Conservation (phyloP, 2,113 vertebrate species). For the Acinonyx jubatus region DNA sequence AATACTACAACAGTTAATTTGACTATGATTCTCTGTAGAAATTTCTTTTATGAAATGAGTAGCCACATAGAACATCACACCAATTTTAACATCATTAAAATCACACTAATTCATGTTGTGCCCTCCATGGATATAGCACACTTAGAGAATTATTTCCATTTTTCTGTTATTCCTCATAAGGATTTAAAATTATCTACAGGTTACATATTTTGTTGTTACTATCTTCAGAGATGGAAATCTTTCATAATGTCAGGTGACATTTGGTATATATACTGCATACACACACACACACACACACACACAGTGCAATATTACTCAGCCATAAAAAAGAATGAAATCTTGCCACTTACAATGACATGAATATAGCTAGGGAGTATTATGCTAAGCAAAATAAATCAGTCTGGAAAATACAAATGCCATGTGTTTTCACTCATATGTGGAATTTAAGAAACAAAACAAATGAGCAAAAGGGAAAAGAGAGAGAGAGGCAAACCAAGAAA, state of each 20-base stretch:
- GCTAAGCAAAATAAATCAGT: neutral
- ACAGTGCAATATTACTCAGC: neutral
- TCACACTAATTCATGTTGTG: neutral
- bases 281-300: no score
- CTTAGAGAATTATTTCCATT: neutral
- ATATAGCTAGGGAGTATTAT: neutral
- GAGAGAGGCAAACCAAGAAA: neutral
- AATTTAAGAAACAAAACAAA: neutral
- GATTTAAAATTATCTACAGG: neutral
- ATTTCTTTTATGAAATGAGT: neutral
- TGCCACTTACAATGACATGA: no score
- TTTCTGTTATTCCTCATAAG: neutral
- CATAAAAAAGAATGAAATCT: neutral
- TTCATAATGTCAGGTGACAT: neutral
- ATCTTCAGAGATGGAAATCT: neutral
- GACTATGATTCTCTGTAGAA: neutral
- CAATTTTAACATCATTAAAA: neutral
- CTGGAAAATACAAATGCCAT: neutral
- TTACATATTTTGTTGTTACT: neutral
- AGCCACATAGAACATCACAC: neutral
- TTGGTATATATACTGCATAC: neutral
- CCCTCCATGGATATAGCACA: neutral
- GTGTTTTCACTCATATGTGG: neutral
- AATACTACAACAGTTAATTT: neutral
- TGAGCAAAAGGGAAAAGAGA: neutral